These are phyloP conservation scores for Delichon dasypus DNA, from an alignment of 2,797 vertebrate species.

Conservation along the genomic window DNA sequence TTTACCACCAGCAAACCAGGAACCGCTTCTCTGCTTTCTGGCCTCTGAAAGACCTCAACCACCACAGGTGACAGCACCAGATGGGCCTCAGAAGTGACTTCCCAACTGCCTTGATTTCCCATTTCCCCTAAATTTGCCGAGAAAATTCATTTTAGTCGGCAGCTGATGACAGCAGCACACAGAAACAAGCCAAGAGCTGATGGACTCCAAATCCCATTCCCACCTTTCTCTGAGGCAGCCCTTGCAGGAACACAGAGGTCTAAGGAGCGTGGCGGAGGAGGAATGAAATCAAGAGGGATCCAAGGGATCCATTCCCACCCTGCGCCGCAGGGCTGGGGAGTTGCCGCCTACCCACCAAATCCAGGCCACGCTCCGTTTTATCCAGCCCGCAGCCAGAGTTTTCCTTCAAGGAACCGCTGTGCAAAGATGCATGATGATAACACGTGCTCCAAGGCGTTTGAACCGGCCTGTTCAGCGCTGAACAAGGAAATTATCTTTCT, in stretches of 20 bases:
- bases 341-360: background rate
- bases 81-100: background rate
- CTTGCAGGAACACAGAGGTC: background rate
- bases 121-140: background rate
- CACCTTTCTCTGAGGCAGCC: background rate
- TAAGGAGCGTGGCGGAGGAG: rapidly evolving
- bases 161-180: background rate
- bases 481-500: background rate
- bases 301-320: background rate
- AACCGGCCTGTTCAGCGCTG: background rate
- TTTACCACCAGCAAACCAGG: background rate
- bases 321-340: background rate
- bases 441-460: background rate
- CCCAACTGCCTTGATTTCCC: background rate
- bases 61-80: background rate
- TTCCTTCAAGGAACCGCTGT: background rate
- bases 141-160: background rate
- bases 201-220: rapidly evolving
- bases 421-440: background rate
- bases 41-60: background rate
- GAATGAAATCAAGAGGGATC: background rate
- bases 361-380: background rate
- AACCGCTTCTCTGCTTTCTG: background rate
- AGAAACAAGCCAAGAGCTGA: background rate
- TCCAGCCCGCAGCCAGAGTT: slow-evolving; percentile 4